phyloP scores from a whole-genome alignment of 2,797 vertebrate species.

The Sebastes cheni region DNA sequence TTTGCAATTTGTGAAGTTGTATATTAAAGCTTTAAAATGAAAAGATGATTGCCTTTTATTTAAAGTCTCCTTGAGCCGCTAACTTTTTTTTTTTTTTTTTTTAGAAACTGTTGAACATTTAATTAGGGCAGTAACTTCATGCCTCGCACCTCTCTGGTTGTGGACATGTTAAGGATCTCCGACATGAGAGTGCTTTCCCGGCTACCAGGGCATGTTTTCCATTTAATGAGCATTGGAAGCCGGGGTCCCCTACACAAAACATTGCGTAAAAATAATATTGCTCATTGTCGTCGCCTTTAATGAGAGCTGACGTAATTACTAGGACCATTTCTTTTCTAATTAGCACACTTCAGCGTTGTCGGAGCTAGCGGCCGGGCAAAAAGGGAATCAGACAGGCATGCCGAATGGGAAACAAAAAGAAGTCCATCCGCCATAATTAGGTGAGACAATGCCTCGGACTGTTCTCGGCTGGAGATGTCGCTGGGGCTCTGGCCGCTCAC shows the following conservation, averaged over 20 bases:
- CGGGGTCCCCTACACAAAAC: slow-evolving; percentile 90
- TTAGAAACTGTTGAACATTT: slow-evolving; percentile 55
- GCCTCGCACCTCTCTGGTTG: slow-evolving; percentile 67
- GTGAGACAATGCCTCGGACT: slow-evolving; percentile 94
- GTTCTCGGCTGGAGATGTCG: slow-evolving; percentile 95
- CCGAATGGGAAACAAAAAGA: slow-evolving; percentile 93
- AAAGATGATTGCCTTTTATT: slow-evolving; percentile 10
- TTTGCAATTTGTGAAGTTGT: slow-evolving; percentile 64
- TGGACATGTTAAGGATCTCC: slow-evolving; percentile 54
- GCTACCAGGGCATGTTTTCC: slow-evolving; percentile 80
- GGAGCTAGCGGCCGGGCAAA: slow-evolving; percentile 87
- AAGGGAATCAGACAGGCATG: slow-evolving; percentile 96
- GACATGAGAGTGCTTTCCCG: slow-evolving; percentile 80
- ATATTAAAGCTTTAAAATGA: slow-evolving; percentile 73
- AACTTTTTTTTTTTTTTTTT: background rate
- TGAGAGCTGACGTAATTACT: slow-evolving; percentile 96
- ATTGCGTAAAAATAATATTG: slow-evolving; percentile 98
- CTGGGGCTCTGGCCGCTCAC: slow-evolving; percentile 86
- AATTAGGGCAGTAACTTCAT: slow-evolving; percentile 90
- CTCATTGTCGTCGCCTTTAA: slow-evolving; percentile 92
- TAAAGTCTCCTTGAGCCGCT: background rate
- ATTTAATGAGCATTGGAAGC: slow-evolving; percentile 94
- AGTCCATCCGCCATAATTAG: slow-evolving; percentile 93
- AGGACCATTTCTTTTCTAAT: slow-evolving; percentile 98
- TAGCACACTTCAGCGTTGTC: slow-evolving; percentile 94